Conservation (phyloP, 2,888 invertebrate genomes). For the Orchesella flavescens region DNA sequence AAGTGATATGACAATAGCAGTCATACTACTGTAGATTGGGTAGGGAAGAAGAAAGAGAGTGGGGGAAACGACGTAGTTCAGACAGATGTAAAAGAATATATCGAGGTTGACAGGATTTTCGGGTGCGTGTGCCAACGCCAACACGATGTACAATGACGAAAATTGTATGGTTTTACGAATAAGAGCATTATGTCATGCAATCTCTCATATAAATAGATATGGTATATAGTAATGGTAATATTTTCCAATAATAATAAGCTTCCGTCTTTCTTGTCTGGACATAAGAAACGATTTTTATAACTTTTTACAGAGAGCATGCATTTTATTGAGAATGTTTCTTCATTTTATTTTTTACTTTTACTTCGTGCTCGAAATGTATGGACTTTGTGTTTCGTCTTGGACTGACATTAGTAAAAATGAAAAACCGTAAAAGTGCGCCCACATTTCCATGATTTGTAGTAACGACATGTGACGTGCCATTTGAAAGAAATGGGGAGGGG, state of each 20-base stretch:
- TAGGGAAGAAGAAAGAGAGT: background rate
- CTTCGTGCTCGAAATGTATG: no score
- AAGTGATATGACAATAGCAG: slow-evolving; percentile 14
- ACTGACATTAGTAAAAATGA: no score
- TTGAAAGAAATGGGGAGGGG: background rate
- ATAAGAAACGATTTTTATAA: background rate
- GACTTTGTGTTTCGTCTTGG: no score
- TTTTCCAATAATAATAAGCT: slow-evolving; percentile 29
- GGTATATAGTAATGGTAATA: no score
- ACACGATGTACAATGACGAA: background rate
- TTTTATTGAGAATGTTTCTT: background rate
- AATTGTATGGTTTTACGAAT: slow-evolving; percentile 14
- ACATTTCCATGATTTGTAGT: background rate
- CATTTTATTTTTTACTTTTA: background rate
- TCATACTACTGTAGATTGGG: background rate
- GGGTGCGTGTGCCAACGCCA: slow-evolving; percentile 30
- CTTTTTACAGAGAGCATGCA: slow-evolving; percentile 5
- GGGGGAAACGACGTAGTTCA: background rate
- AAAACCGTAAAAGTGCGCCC: background rate
- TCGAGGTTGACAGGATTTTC: slow-evolving; percentile 21
- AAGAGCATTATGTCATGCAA: slow-evolving; percentile 29
- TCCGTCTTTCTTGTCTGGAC: background rate
- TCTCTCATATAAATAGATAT: background rate
- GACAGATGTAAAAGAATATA: slow-evolving; percentile 29
- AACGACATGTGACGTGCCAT: background rate